Percentiles rank a stretch among this genome's conserved stretches.
These are phyloP conservation scores for Zootoca vivipara DNA, from an alignment of 2,113 vertebrate species.

Conservation along the genomic window DNA sequence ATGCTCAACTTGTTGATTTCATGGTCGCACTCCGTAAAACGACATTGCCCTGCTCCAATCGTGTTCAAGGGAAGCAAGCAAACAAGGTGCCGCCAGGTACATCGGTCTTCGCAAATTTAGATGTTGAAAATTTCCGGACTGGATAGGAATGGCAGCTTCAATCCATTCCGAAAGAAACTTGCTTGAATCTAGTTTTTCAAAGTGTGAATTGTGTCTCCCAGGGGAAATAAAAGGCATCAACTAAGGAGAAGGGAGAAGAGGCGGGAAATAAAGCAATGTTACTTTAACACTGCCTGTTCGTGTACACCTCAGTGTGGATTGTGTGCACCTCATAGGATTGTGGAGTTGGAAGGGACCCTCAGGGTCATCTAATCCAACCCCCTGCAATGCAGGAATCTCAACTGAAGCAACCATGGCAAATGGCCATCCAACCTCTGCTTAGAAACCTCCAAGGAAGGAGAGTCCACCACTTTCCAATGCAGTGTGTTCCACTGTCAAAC, in stretches of 20 bases:
- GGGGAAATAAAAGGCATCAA: neutral
- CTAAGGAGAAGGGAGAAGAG: neutral
- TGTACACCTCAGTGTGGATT: too few species aligned
- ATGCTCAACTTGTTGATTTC: conserved; percentile 60
- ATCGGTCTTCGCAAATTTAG: conserved; percentile 11
- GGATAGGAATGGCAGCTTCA: neutral
- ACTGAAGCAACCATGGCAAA: too few species aligned
- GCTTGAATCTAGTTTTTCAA: neutral
- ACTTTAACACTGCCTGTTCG: neutral
- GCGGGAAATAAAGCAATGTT: neutral
- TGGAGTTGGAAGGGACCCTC: too few species aligned
- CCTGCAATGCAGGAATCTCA: too few species aligned
- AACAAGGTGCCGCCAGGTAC: conserved; percentile 16
- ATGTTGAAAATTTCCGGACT: neutral
- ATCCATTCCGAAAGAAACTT: neutral
- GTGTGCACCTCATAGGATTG: too few species aligned
- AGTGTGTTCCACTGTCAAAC: too few species aligned
- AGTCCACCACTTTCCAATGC: too few species aligned
- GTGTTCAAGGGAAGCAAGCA: neutral
- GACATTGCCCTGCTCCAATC: conserved; percentile 30
- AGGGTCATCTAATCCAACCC: too few species aligned
- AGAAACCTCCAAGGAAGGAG: too few species aligned
- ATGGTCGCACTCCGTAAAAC: conserved; percentile 26
- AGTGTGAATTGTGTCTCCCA: neutral
- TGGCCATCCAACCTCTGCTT: too few species aligned